A percentile compares a stretch with the other conserved stretches of the same genome.
phyloP scores from a whole-genome alignment of 1,140 invertebrate species.

The Metopolophium dirhodum region DNA sequence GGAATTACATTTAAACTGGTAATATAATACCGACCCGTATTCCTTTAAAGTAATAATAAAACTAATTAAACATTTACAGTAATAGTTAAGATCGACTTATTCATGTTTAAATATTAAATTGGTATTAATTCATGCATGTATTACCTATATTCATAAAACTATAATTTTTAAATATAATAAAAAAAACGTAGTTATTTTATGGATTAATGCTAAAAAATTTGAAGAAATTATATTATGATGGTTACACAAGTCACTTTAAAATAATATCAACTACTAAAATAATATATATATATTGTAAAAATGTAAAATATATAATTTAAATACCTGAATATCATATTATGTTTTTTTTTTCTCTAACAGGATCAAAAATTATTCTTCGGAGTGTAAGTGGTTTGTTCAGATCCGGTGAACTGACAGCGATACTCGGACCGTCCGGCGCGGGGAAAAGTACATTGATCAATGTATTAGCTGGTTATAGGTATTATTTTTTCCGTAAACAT shows the following conservation, averaged over 20 bases:
- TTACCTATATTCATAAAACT: neutral
- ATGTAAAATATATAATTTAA: neutral
- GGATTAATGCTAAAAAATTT: neutral
- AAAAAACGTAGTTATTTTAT: neutral
- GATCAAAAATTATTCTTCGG: slow-evolving; percentile 74
- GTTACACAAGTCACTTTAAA: neutral
- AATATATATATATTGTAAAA: neutral
- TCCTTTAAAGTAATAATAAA: neutral
- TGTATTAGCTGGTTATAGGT: slow-evolving; percentile 85
- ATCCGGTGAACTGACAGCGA: slow-evolving; percentile 80
- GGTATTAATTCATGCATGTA: neutral
- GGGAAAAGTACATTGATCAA: slow-evolving; percentile 90
- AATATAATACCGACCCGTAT: neutral
- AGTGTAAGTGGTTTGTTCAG: slow-evolving; percentile 76
- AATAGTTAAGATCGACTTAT: neutral
- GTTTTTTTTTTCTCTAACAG: slow-evolving; percentile 63
- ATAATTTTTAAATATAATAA: too few species aligned
- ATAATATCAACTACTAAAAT: neutral
- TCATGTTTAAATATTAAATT: neutral
- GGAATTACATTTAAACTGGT: too few species aligned
- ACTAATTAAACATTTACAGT: neutral
- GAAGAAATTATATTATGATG: neutral
- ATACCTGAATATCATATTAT: neutral
- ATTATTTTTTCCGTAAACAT: slow-evolving; percentile 59
- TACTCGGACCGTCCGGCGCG: slow-evolving; percentile 87